Percentiles rank a stretch among this genome's conserved stretches.
phyloP scores from a whole-genome alignment of 2,113 vertebrate species.

The Passer montanus region DNA sequence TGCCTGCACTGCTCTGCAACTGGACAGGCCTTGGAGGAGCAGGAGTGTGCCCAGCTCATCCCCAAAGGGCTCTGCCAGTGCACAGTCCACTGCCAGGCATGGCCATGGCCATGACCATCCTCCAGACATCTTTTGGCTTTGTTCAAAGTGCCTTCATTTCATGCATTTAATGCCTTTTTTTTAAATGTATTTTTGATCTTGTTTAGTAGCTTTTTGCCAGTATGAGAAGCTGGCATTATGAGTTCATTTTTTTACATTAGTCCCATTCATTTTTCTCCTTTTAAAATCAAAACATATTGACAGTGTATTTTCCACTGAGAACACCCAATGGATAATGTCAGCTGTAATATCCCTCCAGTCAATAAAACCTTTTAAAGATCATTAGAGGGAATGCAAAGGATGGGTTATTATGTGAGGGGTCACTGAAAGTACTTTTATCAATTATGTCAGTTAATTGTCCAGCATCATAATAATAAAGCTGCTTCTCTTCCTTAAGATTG shows the following conservation, averaged over 20 bases:
- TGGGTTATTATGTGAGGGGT: neutral
- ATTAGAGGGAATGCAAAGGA: neutral
- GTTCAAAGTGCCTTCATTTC: neutral
- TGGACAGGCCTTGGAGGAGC: neutral
- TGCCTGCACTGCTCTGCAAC: neutral
- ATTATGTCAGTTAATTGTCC: neutral
- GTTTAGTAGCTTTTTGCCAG: neutral
- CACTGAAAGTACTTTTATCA: slow-evolving; percentile 25
- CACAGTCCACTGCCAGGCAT: neutral
- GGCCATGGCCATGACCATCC: neutral
- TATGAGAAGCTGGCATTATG: neutral
- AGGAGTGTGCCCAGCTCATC: neutral
- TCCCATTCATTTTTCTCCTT: neutral
- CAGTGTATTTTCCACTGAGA: neutral
- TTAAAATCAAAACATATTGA: neutral
- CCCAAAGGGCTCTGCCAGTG: neutral
- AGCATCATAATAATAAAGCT: neutral
- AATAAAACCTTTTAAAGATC: slow-evolving; percentile 46
- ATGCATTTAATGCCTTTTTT: neutral
- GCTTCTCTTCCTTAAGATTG: neutral
- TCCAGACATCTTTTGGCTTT: neutral
- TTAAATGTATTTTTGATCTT: neutral
- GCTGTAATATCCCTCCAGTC: neutral
- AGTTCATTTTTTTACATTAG: neutral
- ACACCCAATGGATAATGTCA: neutral